Evolutionary conservation across 2,888 invertebrate genomes (phyloP), one percentile per base, ranked within the genome.

Genomic region (Ligdia adustata): DNA sequence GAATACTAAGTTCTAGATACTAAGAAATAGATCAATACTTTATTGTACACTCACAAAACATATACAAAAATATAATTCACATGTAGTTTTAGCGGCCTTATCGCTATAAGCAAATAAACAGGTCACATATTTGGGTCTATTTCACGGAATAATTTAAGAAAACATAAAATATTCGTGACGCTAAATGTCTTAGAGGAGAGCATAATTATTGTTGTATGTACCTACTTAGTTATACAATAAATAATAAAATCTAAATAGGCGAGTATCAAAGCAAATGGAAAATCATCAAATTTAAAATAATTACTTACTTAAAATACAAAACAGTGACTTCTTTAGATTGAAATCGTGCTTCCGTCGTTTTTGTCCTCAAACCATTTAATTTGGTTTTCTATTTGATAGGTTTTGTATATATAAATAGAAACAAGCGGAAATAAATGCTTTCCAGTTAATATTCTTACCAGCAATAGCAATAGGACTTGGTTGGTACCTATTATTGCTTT

Each of bases 381-480:
- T 37, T 27, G 12, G n/a, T 16, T 37, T 37, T 27, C 22, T 37
- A 11, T 33, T 24, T 26, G n/a, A 22, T 22, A 22, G 14, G 24
- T 18, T 33, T 26, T 24, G 16, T 1, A 16, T 12, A n/a, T 22
- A 12, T 22, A 20, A 15, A n/a, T 3, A 27, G 6, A 2, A 4
- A 37, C 7, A 7, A 2, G 22, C 47, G 47, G 47, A 47, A 47
- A 41, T 47, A 31, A 47, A 47, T 18, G 32, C 35, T 35, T 32
- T 9, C 31, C 32, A 38, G 26, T 16, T 16, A 31, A 37, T 9
- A 12, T n/a, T 29, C 29, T 29, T 18, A n/a, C n/a, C n/a, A n/a
- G n/a, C n/a, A n/a, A n/a, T n/a, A n/a, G n/a, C n/a, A n/a, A n/a
- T n/a, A n/a, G n/a, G n/a, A n/a, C n/a, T n/a, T n/a, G n/a, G n/a